Base-by-base conservation (phyloP, 1,140 invertebrate genomes). In the Chrysoperla carnea region DNA sequence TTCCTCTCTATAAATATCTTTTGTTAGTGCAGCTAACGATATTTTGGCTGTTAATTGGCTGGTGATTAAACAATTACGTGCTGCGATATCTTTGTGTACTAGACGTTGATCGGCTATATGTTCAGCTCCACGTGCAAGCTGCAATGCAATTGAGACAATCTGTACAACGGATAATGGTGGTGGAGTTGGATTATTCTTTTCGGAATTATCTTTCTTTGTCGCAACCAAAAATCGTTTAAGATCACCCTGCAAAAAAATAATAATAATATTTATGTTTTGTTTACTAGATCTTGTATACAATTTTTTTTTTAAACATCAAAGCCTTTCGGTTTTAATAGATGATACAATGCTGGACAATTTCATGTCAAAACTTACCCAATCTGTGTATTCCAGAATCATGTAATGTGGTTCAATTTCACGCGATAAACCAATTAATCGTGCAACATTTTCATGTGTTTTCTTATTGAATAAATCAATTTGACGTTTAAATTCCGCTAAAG, bases 181-280 rank as follows among this genome's bases (percentile, higher is more conserved):
- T 4, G 75, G 68, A 6, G 63, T 55, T 43, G 8, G 7, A 52
- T 33, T 7, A 41, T 14, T 66, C 62, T 38, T 59, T 57, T 12
- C 64, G 4, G n/a, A 11, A 17, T 38, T 51, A 4, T 51, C 59
- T 52, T 54, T 54, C 46, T 57, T 48, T 0, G 88, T 91, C 5
- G 89, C 84, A 37, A 87, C 62, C n/a, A 94, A 64, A 62, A 92
- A 93, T 57, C 88, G 87, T 50, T 93, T 94, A 40, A 93, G 64
- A 59, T 93, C 89, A n/a, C 89, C 90, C 82, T 86, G 50, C 54
- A 57, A 50, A 50, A 31, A 15, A 47, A 41, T 40, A 40, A n/a
- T n/a, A n/a, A n/a, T n/a, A 46, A 39, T 46, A 15, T n/a, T n/a
- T n/a, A n/a, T n/a, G n/a, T n/a, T n/a, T n/a, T n/a, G n/a, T n/a